phyloP scores from a whole-genome alignment of 2,113 vertebrate species.

The Dromiciops gliroides region DNA sequence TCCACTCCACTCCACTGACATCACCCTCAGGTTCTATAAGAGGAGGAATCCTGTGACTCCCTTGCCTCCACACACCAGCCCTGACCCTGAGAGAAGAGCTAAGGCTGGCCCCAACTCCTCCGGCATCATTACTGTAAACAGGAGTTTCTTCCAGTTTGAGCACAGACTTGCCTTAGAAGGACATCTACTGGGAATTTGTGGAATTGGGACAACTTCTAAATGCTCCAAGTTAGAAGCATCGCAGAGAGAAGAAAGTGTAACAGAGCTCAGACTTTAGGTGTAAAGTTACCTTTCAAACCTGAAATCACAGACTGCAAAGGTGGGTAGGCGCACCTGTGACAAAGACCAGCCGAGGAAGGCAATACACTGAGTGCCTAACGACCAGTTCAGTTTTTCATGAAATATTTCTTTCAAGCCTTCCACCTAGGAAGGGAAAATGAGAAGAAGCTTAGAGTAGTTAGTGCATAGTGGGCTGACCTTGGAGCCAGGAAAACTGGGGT shows the following conservation, averaged over 20 bases:
- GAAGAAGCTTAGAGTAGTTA: neutral
- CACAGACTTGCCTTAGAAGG: conserved; percentile 79
- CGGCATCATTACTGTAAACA: neutral
- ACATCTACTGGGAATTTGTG: conserved; percentile 83
- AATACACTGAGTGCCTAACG: conserved; percentile 11
- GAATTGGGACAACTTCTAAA: conserved; percentile 49
- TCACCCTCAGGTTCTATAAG: neutral
- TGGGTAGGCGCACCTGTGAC: conserved; percentile 11
- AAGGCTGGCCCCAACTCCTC: conserved; percentile 22
- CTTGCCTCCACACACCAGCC: neutral
- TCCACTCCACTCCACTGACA: neutral
- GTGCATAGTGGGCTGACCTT: neutral
- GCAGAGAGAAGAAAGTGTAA: neutral
- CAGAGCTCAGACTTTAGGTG: neutral
- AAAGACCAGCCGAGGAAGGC: conserved; percentile 36
- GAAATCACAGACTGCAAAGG: neutral
- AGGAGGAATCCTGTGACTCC: neutral
- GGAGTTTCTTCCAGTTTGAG: neutral
- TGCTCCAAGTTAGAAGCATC: neutral
- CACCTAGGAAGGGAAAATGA: neutral
- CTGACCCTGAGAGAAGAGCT: neutral
- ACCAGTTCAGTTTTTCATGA: neutral
- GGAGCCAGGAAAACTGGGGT: neutral
- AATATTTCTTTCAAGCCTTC: conserved; percentile 3
- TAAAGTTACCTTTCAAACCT: conserved; percentile 28